Base-by-base conservation (phyloP, 2,888 invertebrate genomes). In the Orthosia cruda region DNA sequence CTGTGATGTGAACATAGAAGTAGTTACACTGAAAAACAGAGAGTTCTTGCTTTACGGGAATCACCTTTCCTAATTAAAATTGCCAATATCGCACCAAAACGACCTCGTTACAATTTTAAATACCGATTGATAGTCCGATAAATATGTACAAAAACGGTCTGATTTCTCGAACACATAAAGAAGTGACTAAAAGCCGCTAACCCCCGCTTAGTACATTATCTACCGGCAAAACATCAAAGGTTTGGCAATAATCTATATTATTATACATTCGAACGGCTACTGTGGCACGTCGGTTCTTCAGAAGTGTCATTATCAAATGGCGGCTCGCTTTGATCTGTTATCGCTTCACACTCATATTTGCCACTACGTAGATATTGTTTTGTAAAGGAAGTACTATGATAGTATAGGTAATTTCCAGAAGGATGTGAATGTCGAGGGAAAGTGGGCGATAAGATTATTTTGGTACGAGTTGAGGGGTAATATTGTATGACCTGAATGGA, bases 301-400 rank as follows among this genome's bases (percentile, higher is more conserved):
- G 92, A 94, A 93, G 89, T 91, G 65, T 81, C 83, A 89, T 93
- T 93, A 92, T 93, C 88, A 74, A 74, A 18, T 50, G 88, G 80
- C 94, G 94, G 94, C 79, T 49, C 83, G 84, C 91, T 93, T 94
- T 94, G 92, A 94, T 92, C 90, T 85, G 86, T 87, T 94, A 94
- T 94, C 94, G 88, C 88, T 91, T 93, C 92, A 91, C 91, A 91
- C 90, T 90, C 89, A 90, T 93, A 93, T 94, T 93, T 87, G 84
- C 85, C 92, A 92, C 93, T 94, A 94, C 93, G 93, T 93, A 93
- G 92, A 93, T 91, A 94, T 94, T 94, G 94, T 94, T 92, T 81
- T 84, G 84, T 87, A 64, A 87, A 87, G 80, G 86, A 67, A 54
- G 73, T 81, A 83, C 73, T 76, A 66, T 81, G 79, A 81, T 77